phyloP scores from a whole-genome alignment of 2,797 vertebrate genomes.

The Brotula barbata region DNA sequence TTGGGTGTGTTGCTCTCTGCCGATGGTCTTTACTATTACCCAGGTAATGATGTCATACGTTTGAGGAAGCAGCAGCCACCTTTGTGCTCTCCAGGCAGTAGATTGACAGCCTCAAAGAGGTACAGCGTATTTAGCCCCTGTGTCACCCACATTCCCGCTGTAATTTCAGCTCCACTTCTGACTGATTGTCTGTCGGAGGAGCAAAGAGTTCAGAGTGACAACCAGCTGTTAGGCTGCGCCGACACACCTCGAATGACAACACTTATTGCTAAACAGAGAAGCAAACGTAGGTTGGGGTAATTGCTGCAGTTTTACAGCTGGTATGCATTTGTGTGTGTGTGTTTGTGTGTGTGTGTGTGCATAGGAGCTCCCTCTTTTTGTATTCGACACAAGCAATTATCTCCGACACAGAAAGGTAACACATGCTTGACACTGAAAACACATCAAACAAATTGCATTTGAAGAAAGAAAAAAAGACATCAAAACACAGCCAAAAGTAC shows the following conservation, averaged over 20 bases:
- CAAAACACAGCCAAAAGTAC: background rate
- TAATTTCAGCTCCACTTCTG: slow-evolving; percentile 27
- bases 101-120: background rate
- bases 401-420: slow-evolving; percentile 14
- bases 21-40: too few relatives aligned
- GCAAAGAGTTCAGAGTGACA: slow-evolving; percentile 9
- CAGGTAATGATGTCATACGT: too few relatives aligned
- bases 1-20: too few relatives aligned
- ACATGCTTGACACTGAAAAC: slow-evolving; percentile 35
- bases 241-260: background rate
- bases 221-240: slow-evolving; percentile 12
- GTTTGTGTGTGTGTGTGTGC: background rate
- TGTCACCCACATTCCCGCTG: background rate
- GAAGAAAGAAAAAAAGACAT: slow-evolving; percentile 6
- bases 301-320: background rate
- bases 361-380: slow-evolving; percentile 8
- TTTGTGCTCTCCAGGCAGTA: background rate
- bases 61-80: background rate
- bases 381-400: slow-evolving; percentile 1
- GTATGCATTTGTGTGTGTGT: too few relatives aligned
- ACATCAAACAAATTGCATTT: slow-evolving; percentile 15
- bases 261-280: too few relatives aligned
- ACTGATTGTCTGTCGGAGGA: slow-evolving; percentile 15
- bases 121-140: background rate
- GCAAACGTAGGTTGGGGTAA: too few relatives aligned